Evolutionary conservation across 2,888 invertebrate genomes (phyloP), one percentile per base, ranked within the genome.

Genomic region (Incurvaria masculella): DNA sequence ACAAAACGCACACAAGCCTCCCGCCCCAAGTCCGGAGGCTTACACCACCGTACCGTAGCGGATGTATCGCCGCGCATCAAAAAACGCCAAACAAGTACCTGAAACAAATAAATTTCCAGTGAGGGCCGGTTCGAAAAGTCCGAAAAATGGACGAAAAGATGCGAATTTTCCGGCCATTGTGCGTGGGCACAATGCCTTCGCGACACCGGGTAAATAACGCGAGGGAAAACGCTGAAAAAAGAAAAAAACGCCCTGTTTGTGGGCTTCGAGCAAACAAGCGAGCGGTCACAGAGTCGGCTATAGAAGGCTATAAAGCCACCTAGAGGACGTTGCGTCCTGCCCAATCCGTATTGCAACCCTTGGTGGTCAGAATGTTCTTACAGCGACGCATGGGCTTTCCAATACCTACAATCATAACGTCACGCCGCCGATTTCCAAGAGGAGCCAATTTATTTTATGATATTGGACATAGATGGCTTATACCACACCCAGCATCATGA

Each of bases 251-350:
- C 60, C 59, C 66, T 61, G 70, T 73, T 73, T 75, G 76, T 65
- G 76, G 76, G 72, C 69, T 66, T 68, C 72, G 72, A 64, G 74
- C 71, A 78, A 76, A 78, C 76, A 78, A 70, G n/a, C n/a, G 72
- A 68, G 10, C 66, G 33, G 33, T 14, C 5, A 23, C 23, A 10
- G 23, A 4, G 72, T 68, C 14, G 66, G 57, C 62, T n/a, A n/a
- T n/a, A n/a, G n/a, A n/a, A n/a, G n/a, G n/a, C n/a, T n/a, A n/a
- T n/a, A n/a, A n/a, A n/a, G n/a, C n/a, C n/a, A n/a, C n/a, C n/a
- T n/a, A n/a, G n/a, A n/a, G n/a, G n/a, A n/a, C n/a, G n/a, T n/a
- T n/a, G n/a, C n/a, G n/a, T n/a, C n/a, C n/a, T n/a, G n/a, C n/a
- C n/a, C n/a, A n/a, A n/a, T n/a, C n/a, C n/a, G n/a, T n/a, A n/a